Percentiles rank a stretch among this genome's conserved stretches.
Evolutionary conservation across 1,140 invertebrate species (phyloP).

Genomic region (Stegodyphus mimosarum): DNA sequence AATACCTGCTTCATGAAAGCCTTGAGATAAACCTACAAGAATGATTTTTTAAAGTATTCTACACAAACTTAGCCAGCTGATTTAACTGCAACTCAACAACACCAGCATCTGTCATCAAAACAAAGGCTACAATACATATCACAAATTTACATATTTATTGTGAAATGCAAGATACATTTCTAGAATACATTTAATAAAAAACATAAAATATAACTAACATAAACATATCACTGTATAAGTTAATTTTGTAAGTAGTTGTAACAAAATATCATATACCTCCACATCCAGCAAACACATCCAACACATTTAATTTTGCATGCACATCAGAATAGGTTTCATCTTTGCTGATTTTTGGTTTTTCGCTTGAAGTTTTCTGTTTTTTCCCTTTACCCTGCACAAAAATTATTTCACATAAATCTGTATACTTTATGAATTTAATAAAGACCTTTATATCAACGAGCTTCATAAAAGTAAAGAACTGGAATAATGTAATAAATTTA

Average conservation of each 20-base stretch:
- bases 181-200: too few species aligned
- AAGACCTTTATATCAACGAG: too few species aligned
- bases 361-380: constrained; percentile 71
- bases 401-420: neutral
- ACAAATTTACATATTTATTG: neutral
- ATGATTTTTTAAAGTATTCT: neutral
- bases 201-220: too few species aligned
- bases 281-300: constrained; percentile 92
- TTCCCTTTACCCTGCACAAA: constrained; percentile 72
- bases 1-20: constrained; percentile 78
- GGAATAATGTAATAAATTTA: too few species aligned
- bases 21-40: constrained; percentile 69
- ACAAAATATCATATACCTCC: constrained; percentile 73
- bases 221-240: too few species aligned
- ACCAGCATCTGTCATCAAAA: too few species aligned
- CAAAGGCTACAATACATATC: neutral
- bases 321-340: constrained; percentile 66
- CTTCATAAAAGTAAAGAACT: too few species aligned
- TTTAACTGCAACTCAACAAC: too few species aligned
- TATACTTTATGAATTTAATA: too few species aligned
- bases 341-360: constrained; percentile 61
- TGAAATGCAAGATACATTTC: constrained; percentile 35
- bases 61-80: too few species aligned
- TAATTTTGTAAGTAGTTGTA: too few species aligned
- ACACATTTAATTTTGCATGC: constrained; percentile 72